Percentiles rank a stretch among this genome's conserved stretches.
phyloP scores from a whole-genome alignment of 2,113 vertebrate genomes.

The zebrafish (Danio rerio) region GRCz12tu NC_133193.1:31834501-31835000 shows the following conservation, averaged over 20 bases:
- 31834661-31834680: not conserved
- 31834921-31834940: slow-evolving; percentile 80
- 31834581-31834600: too few relatives aligned
- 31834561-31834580: too few relatives aligned
- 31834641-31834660: not conserved
- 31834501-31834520: too few relatives aligned
- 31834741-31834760: not conserved
- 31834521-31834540: too few relatives aligned
- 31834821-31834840: not conserved
- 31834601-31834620: too few relatives aligned
- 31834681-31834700: not conserved
- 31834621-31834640: not conserved
- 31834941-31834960: slow-evolving; percentile 74
- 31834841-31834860: slow-evolving; percentile 27
- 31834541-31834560: too few relatives aligned
- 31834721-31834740: not conserved
- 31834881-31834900: slow-evolving; percentile 55
- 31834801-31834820: not conserved
- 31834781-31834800: not conserved
- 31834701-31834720: not conserved
- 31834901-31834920: slow-evolving; percentile 65
- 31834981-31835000: slow-evolving; percentile 65
- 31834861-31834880: slow-evolving; percentile 72
- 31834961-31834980: slow-evolving; percentile 77
- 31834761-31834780: not conserved